These are phyloP conservation scores for Volucella inflata DNA, from an alignment of 2,888 invertebrate genomes.

Conservation along the genomic window DNA sequence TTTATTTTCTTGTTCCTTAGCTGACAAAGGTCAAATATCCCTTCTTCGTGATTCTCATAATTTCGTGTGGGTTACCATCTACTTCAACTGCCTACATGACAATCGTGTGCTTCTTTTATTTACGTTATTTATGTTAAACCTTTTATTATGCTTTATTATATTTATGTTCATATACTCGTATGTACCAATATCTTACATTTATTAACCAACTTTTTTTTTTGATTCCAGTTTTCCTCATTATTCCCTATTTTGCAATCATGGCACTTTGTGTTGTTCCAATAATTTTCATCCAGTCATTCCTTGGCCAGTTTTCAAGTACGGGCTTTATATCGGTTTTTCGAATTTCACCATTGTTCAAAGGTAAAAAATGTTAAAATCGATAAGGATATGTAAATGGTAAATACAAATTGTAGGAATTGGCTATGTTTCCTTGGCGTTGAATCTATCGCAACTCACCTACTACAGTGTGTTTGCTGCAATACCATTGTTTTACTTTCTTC, in stretches of 20 bases:
- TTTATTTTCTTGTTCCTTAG: too few relatives aligned
- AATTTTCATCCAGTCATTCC: conserved; percentile 93
- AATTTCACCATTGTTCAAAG: conserved; percentile 93
- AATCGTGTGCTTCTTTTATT: too few relatives aligned
- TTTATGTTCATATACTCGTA: not conserved
- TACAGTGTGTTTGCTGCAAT: conserved; percentile 83
- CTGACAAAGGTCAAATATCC: too few relatives aligned
- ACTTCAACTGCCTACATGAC: too few relatives aligned
- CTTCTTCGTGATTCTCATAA: too few relatives aligned
- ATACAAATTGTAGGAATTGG: conserved; percentile 89
- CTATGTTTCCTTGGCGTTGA: conserved; percentile 91
- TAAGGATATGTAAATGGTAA: too few relatives aligned
- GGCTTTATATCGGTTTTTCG: conserved; percentile 93
- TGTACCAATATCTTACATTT: not conserved
- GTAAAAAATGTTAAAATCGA: conserved; percentile 83
- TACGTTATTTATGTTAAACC: too few relatives aligned
- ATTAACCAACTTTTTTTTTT: not conserved
- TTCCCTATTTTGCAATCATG: conserved; percentile 86
- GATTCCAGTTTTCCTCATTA: conserved; percentile 77
- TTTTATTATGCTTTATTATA: not conserved
- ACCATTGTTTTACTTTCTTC: conserved; percentile 90
- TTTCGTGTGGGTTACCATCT: too few relatives aligned
- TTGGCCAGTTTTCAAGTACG: conserved; percentile 93
- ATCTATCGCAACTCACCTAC: conserved; percentile 90
- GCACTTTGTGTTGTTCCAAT: conserved; percentile 93